Conservation (phyloP, 2,888 invertebrate species). For the Dryococelus australis region DNA sequence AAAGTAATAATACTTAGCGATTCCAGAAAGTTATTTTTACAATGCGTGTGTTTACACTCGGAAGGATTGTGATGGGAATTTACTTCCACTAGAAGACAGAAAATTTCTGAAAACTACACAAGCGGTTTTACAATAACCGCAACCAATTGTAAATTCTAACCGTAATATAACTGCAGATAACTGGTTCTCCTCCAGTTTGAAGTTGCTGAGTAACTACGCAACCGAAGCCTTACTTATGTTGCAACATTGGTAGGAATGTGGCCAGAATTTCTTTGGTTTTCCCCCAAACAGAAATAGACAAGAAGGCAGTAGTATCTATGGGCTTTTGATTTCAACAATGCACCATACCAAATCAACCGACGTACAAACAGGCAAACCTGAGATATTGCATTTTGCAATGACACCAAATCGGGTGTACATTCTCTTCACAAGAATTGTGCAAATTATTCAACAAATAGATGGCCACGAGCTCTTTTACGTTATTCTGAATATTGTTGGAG, state of each 20-base stretch:
- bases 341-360: constrained; percentile 38
- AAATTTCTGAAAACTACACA: background rate
- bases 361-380: constrained; percentile 45
- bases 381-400: constrained; percentile 50
- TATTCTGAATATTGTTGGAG: too few species aligned
- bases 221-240: too few species aligned
- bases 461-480: background rate
- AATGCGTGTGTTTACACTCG: background rate
- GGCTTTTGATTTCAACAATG: constrained; percentile 45
- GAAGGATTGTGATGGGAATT: too few species aligned
- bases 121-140: background rate
- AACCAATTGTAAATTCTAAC: background rate
- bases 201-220: constrained; percentile 34
- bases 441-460: background rate
- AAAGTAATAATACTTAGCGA: background rate
- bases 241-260: too few species aligned
- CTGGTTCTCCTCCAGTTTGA: constrained; percentile 37
- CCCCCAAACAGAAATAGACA: constrained; percentile 45
- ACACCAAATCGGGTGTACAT: constrained; percentile 49
- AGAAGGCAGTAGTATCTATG: constrained; percentile 46
- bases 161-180: constrained; percentile 33
- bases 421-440: constrained; percentile 48
- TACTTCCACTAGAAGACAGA: too few species aligned
- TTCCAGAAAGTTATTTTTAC: background rate
- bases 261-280: constrained; percentile 45